phyloP scores from a whole-genome alignment of 2,797 vertebrate genomes.

The Austrolebias charrua region DNA sequence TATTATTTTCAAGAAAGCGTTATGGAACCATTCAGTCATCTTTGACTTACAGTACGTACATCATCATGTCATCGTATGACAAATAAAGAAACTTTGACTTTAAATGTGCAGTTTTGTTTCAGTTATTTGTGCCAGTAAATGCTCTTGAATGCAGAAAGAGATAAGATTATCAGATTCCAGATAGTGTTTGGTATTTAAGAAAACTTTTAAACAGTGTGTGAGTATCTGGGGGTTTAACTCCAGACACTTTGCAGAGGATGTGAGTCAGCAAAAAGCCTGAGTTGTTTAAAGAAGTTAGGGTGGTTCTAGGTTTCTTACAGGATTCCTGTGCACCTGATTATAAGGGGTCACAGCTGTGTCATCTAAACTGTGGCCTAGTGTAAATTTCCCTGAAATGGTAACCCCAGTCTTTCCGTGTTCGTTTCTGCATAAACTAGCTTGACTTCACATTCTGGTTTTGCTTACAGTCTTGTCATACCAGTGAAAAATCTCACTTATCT shows the following conservation, averaged over 20 bases:
- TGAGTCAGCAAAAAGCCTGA: conserved; percentile 40
- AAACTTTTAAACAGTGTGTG: conserved; percentile 18
- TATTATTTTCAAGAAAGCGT: too few relatives aligned
- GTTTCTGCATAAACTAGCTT: conserved; percentile 28
- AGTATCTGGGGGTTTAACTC: conserved; percentile 26
- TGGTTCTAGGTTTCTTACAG: conserved; percentile 1
- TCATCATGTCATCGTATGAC: too few relatives aligned
- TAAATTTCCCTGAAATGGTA: conserved; percentile 14
- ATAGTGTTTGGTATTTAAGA: conserved; percentile 29
- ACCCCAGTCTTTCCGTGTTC: conserved; percentile 2
- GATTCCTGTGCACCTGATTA: conserved; percentile 18
- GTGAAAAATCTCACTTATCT: conserved; percentile 43
- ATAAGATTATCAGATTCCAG: conserved; percentile 14
- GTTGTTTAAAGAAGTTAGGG: conserved; percentile 15
- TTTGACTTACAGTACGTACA: too few relatives aligned
- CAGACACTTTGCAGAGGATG: conserved; percentile 29
- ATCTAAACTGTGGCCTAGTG: conserved; percentile 7
- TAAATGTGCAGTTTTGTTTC: neutral
- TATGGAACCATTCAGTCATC: too few relatives aligned
- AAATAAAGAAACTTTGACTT: too few relatives aligned
- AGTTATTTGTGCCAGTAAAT: conserved; percentile 12
- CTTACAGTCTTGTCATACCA: conserved; percentile 10
- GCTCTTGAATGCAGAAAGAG: conserved; percentile 16
- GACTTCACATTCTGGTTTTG: conserved; percentile 30
- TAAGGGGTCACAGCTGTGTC: conserved; percentile 3